A percentile compares a stretch with the other conserved stretches of the same genome.
phyloP scores from a whole-genome alignment of 1,140 invertebrate genomes.

The Drosophila takahashii region DNA sequence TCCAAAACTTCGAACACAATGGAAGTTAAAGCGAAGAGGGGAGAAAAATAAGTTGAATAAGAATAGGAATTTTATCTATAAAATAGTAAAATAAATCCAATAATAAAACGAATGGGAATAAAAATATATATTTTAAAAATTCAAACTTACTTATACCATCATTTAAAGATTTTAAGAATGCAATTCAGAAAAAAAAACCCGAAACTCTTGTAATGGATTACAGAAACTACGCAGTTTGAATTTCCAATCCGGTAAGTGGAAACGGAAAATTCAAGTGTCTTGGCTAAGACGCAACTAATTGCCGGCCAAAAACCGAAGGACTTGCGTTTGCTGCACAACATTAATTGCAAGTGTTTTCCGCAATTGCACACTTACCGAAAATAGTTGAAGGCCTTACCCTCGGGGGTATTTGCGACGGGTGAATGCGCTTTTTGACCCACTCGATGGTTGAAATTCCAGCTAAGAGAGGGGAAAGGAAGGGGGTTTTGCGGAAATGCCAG shows the following conservation, averaged over 20 bases:
- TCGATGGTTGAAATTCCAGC: background rate
- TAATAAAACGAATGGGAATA: too few species aligned
- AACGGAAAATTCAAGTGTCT: constrained; percentile 21
- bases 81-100: too few species aligned
- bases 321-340: constrained; percentile 30
- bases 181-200: too few species aligned
- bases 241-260: background rate
- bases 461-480: background rate
- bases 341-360: constrained; percentile 54
- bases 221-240: background rate
- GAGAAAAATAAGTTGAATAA: background rate
- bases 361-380: constrained; percentile 37
- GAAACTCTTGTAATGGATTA: background rate
- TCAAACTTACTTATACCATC: too few species aligned
- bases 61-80: too few species aligned
- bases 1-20: too few species aligned
- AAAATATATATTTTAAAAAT: too few species aligned
- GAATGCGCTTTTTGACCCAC: constrained; percentile 75
- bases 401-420: constrained; percentile 44
- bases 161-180: too few species aligned
- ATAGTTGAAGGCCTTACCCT: constrained; percentile 23
- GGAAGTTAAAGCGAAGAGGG: background rate
- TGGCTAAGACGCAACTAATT: constrained; percentile 46
- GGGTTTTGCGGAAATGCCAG: background rate
- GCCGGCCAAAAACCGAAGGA: constrained; percentile 30